phyloP scores from a whole-genome alignment of 1,140 invertebrate genomes.

The Zaprionus nigranus region DNA sequence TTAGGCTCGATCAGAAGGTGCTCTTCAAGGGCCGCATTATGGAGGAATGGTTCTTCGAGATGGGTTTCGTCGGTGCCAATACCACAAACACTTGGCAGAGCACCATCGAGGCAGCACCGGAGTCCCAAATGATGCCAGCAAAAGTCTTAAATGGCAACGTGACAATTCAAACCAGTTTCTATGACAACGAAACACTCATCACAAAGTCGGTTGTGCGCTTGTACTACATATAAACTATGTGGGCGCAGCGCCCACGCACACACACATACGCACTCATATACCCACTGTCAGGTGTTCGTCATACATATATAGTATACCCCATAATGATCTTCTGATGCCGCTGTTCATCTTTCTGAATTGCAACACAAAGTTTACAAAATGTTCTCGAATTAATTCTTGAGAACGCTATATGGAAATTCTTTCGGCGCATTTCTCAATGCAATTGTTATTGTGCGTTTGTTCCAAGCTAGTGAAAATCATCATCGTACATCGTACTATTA shows the following conservation, averaged over 20 bases:
- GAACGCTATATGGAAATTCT: slow-evolving; percentile 8
- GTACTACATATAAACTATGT: slow-evolving; percentile 93
- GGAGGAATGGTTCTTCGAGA: slow-evolving; percentile 99
- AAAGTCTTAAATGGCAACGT: slow-evolving; percentile 99
- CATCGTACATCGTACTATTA: slow-evolving; percentile 2
- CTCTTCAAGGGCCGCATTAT: slow-evolving; percentile 92
- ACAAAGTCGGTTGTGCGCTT: slow-evolving; percentile 97
- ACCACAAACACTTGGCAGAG: slow-evolving; percentile 99
- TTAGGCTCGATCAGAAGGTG: slow-evolving; percentile 97
- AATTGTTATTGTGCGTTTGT: slow-evolving; percentile 69
- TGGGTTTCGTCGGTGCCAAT: slow-evolving; percentile 99
- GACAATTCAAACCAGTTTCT: slow-evolving; percentile 99
- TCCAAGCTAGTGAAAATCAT: slow-evolving; percentile 52
- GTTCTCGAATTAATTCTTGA: slow-evolving; percentile 23
- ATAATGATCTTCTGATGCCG: slow-evolving; percentile 40
- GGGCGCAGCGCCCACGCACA: slow-evolving; percentile 41
- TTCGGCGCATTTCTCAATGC: slow-evolving; percentile 69
- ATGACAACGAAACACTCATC: slow-evolving; percentile 97
- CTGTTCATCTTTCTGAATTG: slow-evolving; percentile 20
- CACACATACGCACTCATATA: slow-evolving; percentile 11
- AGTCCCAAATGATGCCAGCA: slow-evolving; percentile 99
- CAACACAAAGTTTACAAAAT: slow-evolving; percentile 25
- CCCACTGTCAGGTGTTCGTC: slow-evolving; percentile 45
- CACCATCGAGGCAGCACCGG: slow-evolving; percentile 98
- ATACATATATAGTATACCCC: slow-evolving; percentile 7